Base-by-base conservation (phyloP, 2,113 vertebrate genomes). In the Amia ocellicauda region DNA sequence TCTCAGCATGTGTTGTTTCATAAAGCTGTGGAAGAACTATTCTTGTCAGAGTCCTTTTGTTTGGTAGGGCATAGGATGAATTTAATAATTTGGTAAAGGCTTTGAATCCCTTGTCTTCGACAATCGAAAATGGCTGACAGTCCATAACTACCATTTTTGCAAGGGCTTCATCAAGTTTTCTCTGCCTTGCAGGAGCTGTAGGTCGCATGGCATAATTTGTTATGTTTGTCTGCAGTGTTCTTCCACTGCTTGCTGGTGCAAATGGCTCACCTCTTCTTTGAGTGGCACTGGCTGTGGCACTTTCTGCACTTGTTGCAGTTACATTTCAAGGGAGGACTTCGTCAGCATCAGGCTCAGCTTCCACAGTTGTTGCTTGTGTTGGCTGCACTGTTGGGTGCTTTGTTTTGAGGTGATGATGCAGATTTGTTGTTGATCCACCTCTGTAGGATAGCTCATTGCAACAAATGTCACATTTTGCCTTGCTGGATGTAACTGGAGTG, bases 281-380 rank as follows among this genome's bases (percentile, higher is more conserved):
- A 8, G 8, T 16, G 7, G 43, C 43, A 13, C 43, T 16, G 43
- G 43, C n/a, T n/a, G 31, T 47, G 43, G 8, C 14, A 16, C 43
- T 47, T 16, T 16, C 43, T 47, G 43, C 43, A 47, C 7, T 3
- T 16, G 43, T 16, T 16, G n/a, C 10, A 47, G 43, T 16, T 47
- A 3, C 43, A 47, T 16, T 47, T 16, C n/a, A n/a, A n/a, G n/a
- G n/a, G n/a, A n/a, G n/a, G n/a, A 8, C 43, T 47, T 3, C 3
- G 43, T 16, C 14, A 16, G 43, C 8, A 47, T 47, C 43, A 13
- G 82, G 51, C 68, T 11, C 1, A 1, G 0, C 28, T 52, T 11
- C n/a, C n/a, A n/a, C n/a, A n/a, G n/a, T n/a, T n/a, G n/a, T n/a
- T n/a, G n/a, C n/a, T n/a, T n/a, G n/a, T n/a, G n/a, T n/a, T n/a